A percentile compares a stretch with the other conserved stretches of the same genome.
Conservation (phyloP, 2,113 vertebrate species). For the Siphamia tubifer region DNA sequence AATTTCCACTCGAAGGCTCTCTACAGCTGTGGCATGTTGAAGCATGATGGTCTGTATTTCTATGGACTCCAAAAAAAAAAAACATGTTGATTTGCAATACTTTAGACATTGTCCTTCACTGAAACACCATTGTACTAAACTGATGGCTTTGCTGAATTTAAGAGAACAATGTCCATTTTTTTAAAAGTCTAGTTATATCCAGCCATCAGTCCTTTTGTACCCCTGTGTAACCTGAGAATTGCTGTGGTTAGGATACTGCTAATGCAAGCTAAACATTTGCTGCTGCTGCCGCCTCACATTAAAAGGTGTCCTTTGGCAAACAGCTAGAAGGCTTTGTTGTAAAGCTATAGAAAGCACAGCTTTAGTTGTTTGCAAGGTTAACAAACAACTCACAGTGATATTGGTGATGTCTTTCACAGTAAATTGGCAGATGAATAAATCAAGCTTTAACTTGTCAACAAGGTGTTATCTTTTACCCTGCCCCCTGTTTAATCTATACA, state of each 20-base stretch:
- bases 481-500: background rate
- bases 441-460: background rate
- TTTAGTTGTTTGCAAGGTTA: background rate
- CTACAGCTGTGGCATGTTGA: constrained; percentile 2
- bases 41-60: background rate
- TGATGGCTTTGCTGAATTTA: background rate
- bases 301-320: background rate
- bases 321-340: background rate
- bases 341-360: background rate
- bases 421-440: background rate
- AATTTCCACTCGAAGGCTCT: background rate
- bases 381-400: background rate
- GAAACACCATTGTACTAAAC: background rate
- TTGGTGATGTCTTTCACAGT: background rate
- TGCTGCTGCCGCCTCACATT: constrained; percentile 5
- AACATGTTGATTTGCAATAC: background rate
- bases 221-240: background rate
- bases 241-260: background rate
- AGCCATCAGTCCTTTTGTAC: background rate
- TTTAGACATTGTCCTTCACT: background rate
- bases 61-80: background rate
- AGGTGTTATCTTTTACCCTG: background rate
- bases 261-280: constrained; percentile 3
- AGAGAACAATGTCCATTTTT: background rate
- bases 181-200: background rate